phyloP scores from a whole-genome alignment of 2,888 invertebrate species.

The Alcis repandata region DNA sequence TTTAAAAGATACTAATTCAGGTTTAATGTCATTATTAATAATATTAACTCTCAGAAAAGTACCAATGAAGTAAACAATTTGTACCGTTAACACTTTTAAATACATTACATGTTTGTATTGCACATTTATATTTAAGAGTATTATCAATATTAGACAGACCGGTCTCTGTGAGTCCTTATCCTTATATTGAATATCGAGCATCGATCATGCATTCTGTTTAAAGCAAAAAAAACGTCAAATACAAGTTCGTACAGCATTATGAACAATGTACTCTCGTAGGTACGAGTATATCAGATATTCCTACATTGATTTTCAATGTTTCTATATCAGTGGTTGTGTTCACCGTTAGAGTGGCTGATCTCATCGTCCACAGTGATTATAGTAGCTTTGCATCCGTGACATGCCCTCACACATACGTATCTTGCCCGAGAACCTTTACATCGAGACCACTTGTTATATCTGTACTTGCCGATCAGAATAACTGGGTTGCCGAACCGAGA shows the following conservation, averaged over 20 bases:
- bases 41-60: too few species aligned
- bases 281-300: background rate
- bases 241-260: background rate
- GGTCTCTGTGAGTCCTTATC: too few species aligned
- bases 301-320: background rate
- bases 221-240: background rate
- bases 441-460: slow-evolving; percentile 53
- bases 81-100: too few species aligned
- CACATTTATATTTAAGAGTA: background rate
- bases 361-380: slow-evolving; percentile 39
- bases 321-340: slow-evolving; percentile 34
- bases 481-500: slow-evolving; percentile 58
- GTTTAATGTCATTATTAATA: too few species aligned
- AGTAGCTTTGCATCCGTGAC: slow-evolving; percentile 40
- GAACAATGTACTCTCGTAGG: background rate
- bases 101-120: background rate
- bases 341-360: slow-evolving; percentile 27
- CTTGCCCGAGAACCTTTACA: slow-evolving; percentile 47
- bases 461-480: slow-evolving; percentile 52
- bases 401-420: slow-evolving; percentile 44
- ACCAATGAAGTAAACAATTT: too few species aligned
- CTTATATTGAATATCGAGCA: too few species aligned
- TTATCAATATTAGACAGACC: background rate
- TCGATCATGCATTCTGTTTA: background rate
- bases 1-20: too few species aligned